A percentile compares a stretch with the other conserved stretches of the same genome.
Conservation (phyloP, 2,113 vertebrate species). For the Clarias macrocephalus region DNA sequence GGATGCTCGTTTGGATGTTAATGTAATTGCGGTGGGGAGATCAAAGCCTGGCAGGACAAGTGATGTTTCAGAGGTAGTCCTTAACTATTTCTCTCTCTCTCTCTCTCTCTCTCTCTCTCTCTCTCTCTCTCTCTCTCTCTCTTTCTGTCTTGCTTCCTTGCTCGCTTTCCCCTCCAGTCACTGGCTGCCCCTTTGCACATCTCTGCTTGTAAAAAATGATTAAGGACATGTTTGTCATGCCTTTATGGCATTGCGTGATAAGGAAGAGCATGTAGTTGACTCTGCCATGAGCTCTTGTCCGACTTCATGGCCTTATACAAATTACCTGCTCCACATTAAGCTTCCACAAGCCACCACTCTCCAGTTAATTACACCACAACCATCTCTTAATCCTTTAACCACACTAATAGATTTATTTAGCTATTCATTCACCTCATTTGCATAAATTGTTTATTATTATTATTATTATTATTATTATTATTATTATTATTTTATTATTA, state of each 20-base stretch:
- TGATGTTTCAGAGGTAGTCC: conserved; percentile 97
- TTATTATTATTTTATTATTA: too few relatives aligned
- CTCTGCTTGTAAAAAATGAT: conserved; percentile 99
- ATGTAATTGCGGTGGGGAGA: conserved; percentile 95
- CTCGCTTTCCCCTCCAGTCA: conserved; percentile 87
- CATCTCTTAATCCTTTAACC: conserved; percentile 1
- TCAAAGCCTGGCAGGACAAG: conserved; percentile 91
- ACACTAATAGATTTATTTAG: conserved; percentile 31
- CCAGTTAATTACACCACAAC: conserved; percentile 30
- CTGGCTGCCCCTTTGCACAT: conserved; percentile 94
- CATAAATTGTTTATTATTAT: too few relatives aligned
- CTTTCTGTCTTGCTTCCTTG: conserved; percentile 89
- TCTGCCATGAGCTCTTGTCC: conserved; percentile 39
- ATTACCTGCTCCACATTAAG: conserved; percentile 68
- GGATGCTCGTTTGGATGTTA: conserved; percentile 83
- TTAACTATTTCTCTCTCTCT: conserved; percentile 89
- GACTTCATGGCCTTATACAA: conserved; percentile 44
- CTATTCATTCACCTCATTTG: conserved; percentile 27
- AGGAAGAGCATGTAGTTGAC: conserved; percentile 84
- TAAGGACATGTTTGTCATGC: conserved; percentile 99
- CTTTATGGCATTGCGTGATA: conserved; percentile 97
- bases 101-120: conserved; percentile 94
- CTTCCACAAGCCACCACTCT: conserved; percentile 71
- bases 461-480: too few relatives aligned
- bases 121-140: too few relatives aligned